Evolutionary conservation across 2,113 vertebrate genomes (phyloP).

Genomic region (Gobius niger): DNA sequence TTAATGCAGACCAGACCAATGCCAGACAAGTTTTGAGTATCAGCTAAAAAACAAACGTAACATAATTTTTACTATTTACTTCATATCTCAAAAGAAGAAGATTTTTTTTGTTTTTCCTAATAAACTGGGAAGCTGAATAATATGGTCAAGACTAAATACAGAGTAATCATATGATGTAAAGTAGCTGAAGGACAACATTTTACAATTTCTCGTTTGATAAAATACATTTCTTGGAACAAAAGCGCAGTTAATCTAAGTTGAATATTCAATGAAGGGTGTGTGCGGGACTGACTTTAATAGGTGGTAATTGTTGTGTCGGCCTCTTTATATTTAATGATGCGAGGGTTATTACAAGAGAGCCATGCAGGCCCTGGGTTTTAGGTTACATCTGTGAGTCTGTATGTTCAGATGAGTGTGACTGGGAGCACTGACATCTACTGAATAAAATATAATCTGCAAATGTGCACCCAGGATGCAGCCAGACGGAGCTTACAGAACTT

Average conservation of each 20-base stretch:
- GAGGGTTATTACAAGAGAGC: constrained; percentile 71
- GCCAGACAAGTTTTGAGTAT: too few species aligned
- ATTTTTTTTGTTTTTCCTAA: too few species aligned
- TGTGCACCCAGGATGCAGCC: constrained; percentile 12
- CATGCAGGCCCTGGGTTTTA: constrained; percentile 55
- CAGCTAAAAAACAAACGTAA: too few species aligned
- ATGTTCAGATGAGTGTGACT: constrained; percentile 68
- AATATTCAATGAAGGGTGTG: constrained; percentile 7
- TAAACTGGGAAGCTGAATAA: too few species aligned
- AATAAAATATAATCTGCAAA: constrained; percentile 66
- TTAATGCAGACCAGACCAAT: too few species aligned
- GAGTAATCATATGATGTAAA: not conserved
- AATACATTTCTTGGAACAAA: constrained; percentile 28
- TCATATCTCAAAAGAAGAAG: too few species aligned
- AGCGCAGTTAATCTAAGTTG: not conserved
- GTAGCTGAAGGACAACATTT: not conserved
- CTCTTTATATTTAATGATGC: constrained; percentile 73
- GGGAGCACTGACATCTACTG: constrained; percentile 60
- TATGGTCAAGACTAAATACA: too few species aligned
- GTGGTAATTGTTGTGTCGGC: constrained; percentile 74
- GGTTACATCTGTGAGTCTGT: constrained; percentile 61
- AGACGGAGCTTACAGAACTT: constrained; percentile 9
- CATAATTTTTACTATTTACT: too few species aligned
- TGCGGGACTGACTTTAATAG: constrained; percentile 60
- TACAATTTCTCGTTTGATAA: constrained; percentile 20